phyloP scores from a whole-genome alignment of 2,888 invertebrate genomes.

The Venusia cambrica region DNA sequence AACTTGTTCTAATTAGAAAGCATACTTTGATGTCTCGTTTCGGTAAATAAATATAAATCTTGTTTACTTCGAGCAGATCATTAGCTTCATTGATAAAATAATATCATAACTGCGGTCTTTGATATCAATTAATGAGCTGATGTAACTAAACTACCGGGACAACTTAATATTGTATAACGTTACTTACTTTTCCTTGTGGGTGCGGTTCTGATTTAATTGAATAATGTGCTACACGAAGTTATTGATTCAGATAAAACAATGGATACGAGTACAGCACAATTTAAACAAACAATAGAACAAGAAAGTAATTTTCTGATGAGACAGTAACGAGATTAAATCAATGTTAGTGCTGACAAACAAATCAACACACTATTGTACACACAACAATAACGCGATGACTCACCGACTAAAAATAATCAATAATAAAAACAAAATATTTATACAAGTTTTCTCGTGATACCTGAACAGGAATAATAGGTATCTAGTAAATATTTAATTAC shows the following conservation, averaged over 20 bases:
- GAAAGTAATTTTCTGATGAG: slow-evolving; percentile 27
- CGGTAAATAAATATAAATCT: slow-evolving; percentile 37
- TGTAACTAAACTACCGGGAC: slow-evolving; percentile 15
- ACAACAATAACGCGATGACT: slow-evolving; percentile 20
- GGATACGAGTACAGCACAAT: slow-evolving; percentile 19
- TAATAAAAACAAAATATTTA: too few species aligned
- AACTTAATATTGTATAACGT: slow-evolving; percentile 12
- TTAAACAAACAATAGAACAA: slow-evolving; percentile 28
- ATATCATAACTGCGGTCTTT: slow-evolving; percentile 19
- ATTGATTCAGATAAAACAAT: slow-evolving; percentile 26
- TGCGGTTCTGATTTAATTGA: slow-evolving; percentile 13
- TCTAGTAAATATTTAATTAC: neutral
- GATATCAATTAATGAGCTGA: slow-evolving; percentile 21
- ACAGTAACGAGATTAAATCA: slow-evolving; percentile 31
- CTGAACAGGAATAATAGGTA: slow-evolving; percentile 9
- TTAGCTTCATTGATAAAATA: slow-evolving; percentile 34
- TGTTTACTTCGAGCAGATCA: slow-evolving; percentile 32
- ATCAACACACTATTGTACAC: slow-evolving; percentile 27
- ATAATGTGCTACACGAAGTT: slow-evolving; percentile 6
- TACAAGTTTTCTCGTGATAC: too few species aligned
- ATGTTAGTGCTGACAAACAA: slow-evolving; percentile 28
- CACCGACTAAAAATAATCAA: too few species aligned
- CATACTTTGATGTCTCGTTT: slow-evolving; percentile 38
- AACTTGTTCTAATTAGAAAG: slow-evolving; percentile 53
- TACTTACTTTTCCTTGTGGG: slow-evolving; percentile 7